Evolutionary conservation across 2,797 vertebrate genomes (phyloP).

Genomic region (Serranus cabrilla): DNA sequence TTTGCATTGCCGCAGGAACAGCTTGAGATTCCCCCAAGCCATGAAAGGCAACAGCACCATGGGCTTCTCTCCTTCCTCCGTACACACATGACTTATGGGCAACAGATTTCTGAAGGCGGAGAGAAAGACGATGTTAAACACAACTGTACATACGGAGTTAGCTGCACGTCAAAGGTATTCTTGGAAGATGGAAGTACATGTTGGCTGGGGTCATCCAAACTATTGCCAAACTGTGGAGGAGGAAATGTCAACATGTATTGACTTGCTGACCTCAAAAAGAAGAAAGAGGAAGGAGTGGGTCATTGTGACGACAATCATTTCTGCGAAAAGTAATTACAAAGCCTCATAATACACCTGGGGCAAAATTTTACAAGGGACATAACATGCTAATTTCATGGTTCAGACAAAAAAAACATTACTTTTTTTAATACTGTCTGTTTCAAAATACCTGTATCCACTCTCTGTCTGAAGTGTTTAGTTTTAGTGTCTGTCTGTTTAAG

Average conservation of each 20-base stretch:
- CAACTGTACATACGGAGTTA: neutral
- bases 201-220: neutral
- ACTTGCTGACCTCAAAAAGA: constrained; percentile 13
- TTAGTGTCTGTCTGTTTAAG: too few species aligned
- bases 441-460: too few species aligned
- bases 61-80: constrained; percentile 97
- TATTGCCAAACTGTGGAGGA: constrained; percentile 17
- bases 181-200: neutral
- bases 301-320: constrained; percentile 13
- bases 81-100: constrained; percentile 96
- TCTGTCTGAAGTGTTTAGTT: too few species aligned
- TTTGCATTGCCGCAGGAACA: constrained; percentile 98
- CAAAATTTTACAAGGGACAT: neutral
- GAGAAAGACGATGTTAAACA: neutral
- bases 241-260: constrained; percentile 22
- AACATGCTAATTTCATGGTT: too few species aligned
- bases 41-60: constrained; percentile 98
- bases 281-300: constrained; percentile 53
- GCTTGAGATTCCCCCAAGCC: constrained; percentile 99
- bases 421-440: too few species aligned
- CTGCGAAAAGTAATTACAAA: neutral
- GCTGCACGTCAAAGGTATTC: constrained; percentile 29
- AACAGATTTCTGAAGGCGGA: constrained; percentile 90
- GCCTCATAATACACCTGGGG: neutral
- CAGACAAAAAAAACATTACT: too few species aligned